Evolutionary conservation across 2,888 invertebrate genomes (phyloP).

Genomic region (Kryphioiulus occultus): DNA sequence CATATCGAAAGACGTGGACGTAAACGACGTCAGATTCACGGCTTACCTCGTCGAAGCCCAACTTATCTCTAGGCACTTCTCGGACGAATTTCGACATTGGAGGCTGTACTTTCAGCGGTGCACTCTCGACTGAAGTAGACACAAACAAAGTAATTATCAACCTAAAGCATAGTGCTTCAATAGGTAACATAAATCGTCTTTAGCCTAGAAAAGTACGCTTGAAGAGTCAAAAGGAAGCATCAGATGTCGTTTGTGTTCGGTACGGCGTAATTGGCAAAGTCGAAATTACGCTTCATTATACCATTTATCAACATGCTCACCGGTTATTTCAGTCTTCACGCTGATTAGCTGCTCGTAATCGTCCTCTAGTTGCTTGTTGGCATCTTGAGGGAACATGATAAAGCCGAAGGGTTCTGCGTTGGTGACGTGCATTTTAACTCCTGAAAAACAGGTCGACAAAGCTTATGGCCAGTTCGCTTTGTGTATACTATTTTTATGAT

Average conservation of each 20-base stretch:
- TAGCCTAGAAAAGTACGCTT: too few relatives aligned
- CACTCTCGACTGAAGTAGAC: slow-evolving; percentile 59
- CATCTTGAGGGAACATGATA: slow-evolving; percentile 80
- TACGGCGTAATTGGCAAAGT: too few relatives aligned
- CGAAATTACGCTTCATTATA: too few relatives aligned
- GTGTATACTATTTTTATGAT: neutral
- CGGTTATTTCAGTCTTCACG: slow-evolving; percentile 77
- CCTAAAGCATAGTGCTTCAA: too few relatives aligned
- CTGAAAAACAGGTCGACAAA: slow-evolving; percentile 60
- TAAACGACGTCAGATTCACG: too few relatives aligned
- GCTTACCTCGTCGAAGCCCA: slow-evolving; percentile 50
- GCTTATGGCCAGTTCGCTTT: neutral
- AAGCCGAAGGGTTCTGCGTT: slow-evolving; percentile 85
- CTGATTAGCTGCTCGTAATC: slow-evolving; percentile 79
- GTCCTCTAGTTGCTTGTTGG: slow-evolving; percentile 69
- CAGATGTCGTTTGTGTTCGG: too few relatives aligned
- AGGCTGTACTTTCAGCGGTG: slow-evolving; percentile 60
- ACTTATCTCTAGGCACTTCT: slow-evolving; percentile 52
- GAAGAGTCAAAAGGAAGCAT: too few relatives aligned
- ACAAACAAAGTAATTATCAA: neutral
- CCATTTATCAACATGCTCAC: slow-evolving; percentile 63
- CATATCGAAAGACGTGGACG: neutral
- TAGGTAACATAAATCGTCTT: too few relatives aligned
- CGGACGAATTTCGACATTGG: slow-evolving; percentile 60
- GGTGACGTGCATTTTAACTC: slow-evolving; percentile 75